A percentile compares a stretch with the other conserved stretches of the same genome.
Evolutionary conservation across 1,140 invertebrate genomes (phyloP).

Genomic region (Galleria mellonella): DNA sequence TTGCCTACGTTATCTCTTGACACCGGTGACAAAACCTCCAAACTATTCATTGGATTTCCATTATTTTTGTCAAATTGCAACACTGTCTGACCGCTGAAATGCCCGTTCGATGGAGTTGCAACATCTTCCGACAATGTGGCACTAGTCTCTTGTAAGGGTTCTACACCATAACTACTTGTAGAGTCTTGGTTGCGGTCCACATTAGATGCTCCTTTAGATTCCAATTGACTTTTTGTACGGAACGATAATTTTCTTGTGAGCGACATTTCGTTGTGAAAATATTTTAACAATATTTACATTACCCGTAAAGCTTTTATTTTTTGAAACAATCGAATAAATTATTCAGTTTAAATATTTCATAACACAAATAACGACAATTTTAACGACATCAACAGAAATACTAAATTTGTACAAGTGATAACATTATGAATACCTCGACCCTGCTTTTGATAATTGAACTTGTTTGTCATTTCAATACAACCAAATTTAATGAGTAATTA

Average conservation of each 20-base stretch:
- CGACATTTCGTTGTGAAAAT: slow-evolving; percentile 21
- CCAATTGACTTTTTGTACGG: slow-evolving; percentile 22
- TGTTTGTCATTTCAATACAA: slow-evolving; percentile 9
- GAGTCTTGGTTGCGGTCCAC: slow-evolving; percentile 6
- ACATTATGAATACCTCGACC: background rate
- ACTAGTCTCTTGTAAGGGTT: slow-evolving; percentile 7
- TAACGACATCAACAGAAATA: background rate
- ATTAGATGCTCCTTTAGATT: slow-evolving; percentile 6
- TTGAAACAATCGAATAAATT: too few species aligned
- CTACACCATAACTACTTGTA: background rate
- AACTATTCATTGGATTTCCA: slow-evolving; percentile 6
- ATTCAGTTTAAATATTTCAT: too few species aligned
- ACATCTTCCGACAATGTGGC: slow-evolving; percentile 10
- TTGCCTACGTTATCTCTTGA: slow-evolving; percentile 9
- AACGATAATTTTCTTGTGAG: slow-evolving; percentile 29
- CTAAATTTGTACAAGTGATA: slow-evolving; percentile 1
- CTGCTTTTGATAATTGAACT: slow-evolving; percentile 2
- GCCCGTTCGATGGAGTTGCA: slow-evolving; percentile 10
- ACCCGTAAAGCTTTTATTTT: too few species aligned
- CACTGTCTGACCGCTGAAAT: slow-evolving; percentile 2
- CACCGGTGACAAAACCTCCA: slow-evolving; percentile 1
- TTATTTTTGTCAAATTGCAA: slow-evolving; percentile 16
- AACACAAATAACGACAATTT: too few species aligned
- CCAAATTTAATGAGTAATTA: slow-evolving; percentile 1
- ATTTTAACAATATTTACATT: too few species aligned